Conservation (phyloP, 2,113 vertebrate species). For the Collichthys lucidus region DNA sequence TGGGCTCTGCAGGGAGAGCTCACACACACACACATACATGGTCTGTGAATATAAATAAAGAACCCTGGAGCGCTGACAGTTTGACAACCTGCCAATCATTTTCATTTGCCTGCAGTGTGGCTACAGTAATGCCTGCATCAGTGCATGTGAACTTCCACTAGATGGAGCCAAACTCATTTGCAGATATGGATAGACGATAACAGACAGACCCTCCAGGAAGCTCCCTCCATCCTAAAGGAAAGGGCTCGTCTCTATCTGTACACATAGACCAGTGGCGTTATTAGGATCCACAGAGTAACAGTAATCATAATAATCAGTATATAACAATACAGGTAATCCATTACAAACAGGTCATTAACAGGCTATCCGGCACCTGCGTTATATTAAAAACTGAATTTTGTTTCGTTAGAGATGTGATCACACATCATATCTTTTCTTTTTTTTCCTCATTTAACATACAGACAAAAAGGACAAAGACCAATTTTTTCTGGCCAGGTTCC, state of each 20-base stretch:
- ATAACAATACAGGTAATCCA: conserved; percentile 69
- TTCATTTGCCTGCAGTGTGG: conserved; percentile 33
- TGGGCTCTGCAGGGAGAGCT: conserved; percentile 42
- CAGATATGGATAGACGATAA: conserved; percentile 50
- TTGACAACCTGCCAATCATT: background rate
- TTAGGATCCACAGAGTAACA: conserved; percentile 75
- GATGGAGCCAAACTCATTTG: conserved; percentile 70
- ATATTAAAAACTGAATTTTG: conserved; percentile 54
- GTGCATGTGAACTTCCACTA: conserved; percentile 66
- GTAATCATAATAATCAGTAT: conserved; percentile 68
- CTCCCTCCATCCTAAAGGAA: conserved; percentile 67
- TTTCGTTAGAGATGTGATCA: conserved; percentile 64
- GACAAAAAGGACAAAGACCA: conserved; percentile 70
- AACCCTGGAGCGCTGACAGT: conserved; percentile 44
- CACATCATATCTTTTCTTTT: conserved; percentile 63
- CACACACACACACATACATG: conserved; percentile 45
- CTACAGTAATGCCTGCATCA: conserved; percentile 57
- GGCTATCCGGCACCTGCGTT: conserved; percentile 82
- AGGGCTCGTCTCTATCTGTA: conserved; percentile 72
- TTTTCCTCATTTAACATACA: conserved; percentile 73
- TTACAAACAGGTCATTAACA: conserved; percentile 80
- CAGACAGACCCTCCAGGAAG: conserved; percentile 77
- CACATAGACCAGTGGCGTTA: conserved; percentile 72
- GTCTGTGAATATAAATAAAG: conserved; percentile 33
- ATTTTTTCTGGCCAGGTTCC: conserved; percentile 49